These are phyloP conservation scores for Plagiodera versicolora DNA, from an alignment of 2,888 invertebrate genomes.

Conservation along the genomic window DNA sequence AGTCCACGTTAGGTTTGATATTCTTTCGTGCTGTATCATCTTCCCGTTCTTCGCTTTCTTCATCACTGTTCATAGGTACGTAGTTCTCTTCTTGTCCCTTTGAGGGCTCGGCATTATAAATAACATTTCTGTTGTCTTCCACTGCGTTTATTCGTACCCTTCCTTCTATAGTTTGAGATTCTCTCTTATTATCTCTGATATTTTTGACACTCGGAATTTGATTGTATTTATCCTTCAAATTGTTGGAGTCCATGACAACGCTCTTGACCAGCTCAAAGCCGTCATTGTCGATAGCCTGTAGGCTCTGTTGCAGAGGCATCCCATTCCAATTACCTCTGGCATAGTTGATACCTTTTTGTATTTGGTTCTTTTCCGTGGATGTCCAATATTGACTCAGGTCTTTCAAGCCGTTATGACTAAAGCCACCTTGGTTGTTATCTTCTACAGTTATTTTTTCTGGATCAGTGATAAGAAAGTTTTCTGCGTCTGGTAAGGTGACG, in stretches of 20 bases:
- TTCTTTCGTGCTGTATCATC: not conserved
- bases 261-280: constrained; percentile 35
- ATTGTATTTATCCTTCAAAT: not conserved
- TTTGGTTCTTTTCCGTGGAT: constrained; percentile 25
- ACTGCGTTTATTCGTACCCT: not conserved
- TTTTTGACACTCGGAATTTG: not conserved
- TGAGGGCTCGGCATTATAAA: not conserved
- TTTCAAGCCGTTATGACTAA: constrained; percentile 26
- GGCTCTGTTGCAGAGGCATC: not conserved
- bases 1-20: not conserved
- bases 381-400: constrained; percentile 34
- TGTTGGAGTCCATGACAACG: constrained; percentile 27
- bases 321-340: constrained; percentile 21
- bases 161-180: constrained; percentile 12
- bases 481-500: constrained; percentile 18
- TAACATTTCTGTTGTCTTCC: not conserved
- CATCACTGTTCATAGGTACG: not conserved
- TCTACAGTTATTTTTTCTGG: not conserved
- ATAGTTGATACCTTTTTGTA: constrained; percentile 29
- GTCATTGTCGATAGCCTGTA: not conserved
- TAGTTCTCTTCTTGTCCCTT: not conserved
- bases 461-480: not conserved
- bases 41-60: not conserved
- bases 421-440: not conserved
- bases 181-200: constrained; percentile 11